Percentiles rank a stretch among this genome's conserved stretches.
Conservation (phyloP, 2,888 invertebrate species). For the Cenopis cana region DNA sequence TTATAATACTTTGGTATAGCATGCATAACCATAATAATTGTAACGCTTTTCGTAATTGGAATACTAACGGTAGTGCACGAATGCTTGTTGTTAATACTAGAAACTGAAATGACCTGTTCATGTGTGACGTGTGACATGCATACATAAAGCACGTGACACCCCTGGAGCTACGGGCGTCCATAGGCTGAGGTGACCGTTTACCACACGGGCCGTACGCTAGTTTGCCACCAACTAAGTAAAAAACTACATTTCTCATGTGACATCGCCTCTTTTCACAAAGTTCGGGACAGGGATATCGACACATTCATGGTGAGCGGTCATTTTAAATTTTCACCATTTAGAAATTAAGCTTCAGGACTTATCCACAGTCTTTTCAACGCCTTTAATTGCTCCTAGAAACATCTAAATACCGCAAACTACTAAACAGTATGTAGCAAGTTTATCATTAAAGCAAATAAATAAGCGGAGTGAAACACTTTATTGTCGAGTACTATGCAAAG, state of each 20-base stretch:
- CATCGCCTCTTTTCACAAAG: too few relatives aligned
- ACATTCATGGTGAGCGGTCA: too few relatives aligned
- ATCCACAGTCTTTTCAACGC: too few relatives aligned
- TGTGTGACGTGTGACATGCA: not conserved
- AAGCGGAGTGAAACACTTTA: constrained; percentile 26
- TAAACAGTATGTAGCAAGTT: not conserved
- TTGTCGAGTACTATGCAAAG: constrained; percentile 47
- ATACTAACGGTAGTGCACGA: not conserved
- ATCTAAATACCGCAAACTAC: not conserved
- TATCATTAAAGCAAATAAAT: constrained; percentile 8
- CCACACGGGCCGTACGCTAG: too few relatives aligned
- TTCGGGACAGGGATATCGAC: too few relatives aligned
- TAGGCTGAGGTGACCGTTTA: too few relatives aligned
- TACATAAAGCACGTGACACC: too few relatives aligned
- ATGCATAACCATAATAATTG: constrained; percentile 2
- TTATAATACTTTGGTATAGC: constrained; percentile 11
- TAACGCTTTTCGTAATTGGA: not conserved
- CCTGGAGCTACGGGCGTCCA: too few relatives aligned
- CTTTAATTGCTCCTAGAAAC: not conserved
- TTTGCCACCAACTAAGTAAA: too few relatives aligned
- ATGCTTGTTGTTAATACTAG: not conserved
- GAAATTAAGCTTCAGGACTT: too few relatives aligned
- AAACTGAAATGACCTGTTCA: not conserved
- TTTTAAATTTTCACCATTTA: too few relatives aligned
- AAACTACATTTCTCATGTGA: too few relatives aligned